phyloP scores from a whole-genome alignment of 2,888 invertebrate genomes.

The Amphipoea oculea region DNA sequence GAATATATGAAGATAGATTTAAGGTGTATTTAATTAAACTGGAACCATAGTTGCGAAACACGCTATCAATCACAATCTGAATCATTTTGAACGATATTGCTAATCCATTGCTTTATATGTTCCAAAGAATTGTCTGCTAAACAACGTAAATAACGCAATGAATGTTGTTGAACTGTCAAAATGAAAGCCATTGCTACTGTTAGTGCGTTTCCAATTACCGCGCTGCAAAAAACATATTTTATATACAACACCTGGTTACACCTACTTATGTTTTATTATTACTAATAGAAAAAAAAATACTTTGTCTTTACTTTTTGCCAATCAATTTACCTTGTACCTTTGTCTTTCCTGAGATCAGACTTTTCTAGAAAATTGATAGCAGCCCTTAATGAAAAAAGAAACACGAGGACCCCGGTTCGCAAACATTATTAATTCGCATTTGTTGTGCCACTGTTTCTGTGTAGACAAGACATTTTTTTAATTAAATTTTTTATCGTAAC shows the following conservation, averaged over 20 bases:
- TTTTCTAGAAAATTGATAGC: slow-evolving; percentile 54
- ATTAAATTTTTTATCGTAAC: slow-evolving; percentile 61
- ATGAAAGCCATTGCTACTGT: too few species aligned
- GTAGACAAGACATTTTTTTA: slow-evolving; percentile 53
- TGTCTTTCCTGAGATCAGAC: slow-evolving; percentile 30
- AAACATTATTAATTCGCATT: slow-evolving; percentile 59
- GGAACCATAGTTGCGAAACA: too few species aligned
- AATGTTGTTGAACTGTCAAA: too few species aligned
- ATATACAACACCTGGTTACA: neutral
- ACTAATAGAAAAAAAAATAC: neutral
- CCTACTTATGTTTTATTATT: neutral
- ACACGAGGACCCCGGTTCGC: slow-evolving; percentile 15
- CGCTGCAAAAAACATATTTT: neutral
- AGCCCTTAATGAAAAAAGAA: slow-evolving; percentile 55
- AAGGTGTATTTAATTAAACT: neutral
- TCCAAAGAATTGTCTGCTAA: too few species aligned
- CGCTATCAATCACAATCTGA: too few species aligned
- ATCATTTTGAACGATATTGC: too few species aligned
- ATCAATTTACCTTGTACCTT: slow-evolving; percentile 23
- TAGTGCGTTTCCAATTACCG: too few species aligned
- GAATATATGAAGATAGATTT: neutral
- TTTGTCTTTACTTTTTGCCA: neutral
- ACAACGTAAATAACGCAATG: too few species aligned
- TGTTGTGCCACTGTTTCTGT: slow-evolving; percentile 49
- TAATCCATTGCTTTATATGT: too few species aligned